phyloP scores from a whole-genome alignment of 23 tunicate genomes.

The Oikopleura albicans region DNA sequence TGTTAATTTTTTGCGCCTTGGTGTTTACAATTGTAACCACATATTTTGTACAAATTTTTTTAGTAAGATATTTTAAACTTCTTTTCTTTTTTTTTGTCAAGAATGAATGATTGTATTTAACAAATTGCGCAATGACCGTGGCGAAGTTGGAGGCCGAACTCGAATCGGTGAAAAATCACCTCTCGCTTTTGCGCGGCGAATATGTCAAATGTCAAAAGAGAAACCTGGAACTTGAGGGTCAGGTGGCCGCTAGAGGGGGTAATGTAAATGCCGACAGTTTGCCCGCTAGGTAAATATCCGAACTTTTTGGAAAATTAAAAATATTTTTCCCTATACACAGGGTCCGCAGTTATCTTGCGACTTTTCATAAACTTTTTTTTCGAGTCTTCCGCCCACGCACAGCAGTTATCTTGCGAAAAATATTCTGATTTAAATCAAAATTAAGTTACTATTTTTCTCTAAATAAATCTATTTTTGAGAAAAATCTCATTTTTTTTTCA shows the following conservation, averaged over 20 bases:
- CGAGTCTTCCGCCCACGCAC: too few species aligned
- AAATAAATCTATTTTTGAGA: background rate
- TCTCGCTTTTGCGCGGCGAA: background rate
- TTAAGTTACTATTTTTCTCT: background rate
- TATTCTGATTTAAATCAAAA: too few species aligned
- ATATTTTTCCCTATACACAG: background rate
- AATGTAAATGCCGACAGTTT: constrained; percentile 23
- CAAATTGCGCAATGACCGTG: too few species aligned
- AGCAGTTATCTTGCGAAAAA: too few species aligned
- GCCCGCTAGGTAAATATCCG: constrained; percentile 25
- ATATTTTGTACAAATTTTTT: too few species aligned
- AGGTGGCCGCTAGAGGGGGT: background rate
- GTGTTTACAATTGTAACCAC: too few species aligned
- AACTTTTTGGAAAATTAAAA: background rate
- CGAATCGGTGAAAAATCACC: background rate
- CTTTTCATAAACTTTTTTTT: constrained; percentile 19
- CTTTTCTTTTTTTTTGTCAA: too few species aligned
- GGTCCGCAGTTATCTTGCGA: too few species aligned
- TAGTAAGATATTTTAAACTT: too few species aligned
- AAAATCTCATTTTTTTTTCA: too few species aligned
- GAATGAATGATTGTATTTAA: too few species aligned
- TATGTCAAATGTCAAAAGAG: background rate
- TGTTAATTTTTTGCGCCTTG: too few species aligned
- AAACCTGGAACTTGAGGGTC: background rate
- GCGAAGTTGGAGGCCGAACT: background rate